Evolutionary conservation across 2,888 invertebrate species (phyloP), one percentile per base, ranked within the genome.

Genomic region (Patella ulyssiponensis): DNA sequence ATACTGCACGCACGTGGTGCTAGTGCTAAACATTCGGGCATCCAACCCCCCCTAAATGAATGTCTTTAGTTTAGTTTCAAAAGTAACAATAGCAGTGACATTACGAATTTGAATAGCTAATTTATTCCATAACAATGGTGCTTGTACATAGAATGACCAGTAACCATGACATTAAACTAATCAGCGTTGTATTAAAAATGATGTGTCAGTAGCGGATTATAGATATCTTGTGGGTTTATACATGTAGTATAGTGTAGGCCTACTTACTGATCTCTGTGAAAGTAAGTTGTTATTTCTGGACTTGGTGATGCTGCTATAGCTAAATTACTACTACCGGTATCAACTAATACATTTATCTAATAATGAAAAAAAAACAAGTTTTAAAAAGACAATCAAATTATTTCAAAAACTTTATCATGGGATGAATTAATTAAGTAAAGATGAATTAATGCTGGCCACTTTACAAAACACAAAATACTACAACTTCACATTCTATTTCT

Each of bases 281-380:
- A 92, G 80, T 86, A 91, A 56, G 81, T 85, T 88, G 91, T 91
- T 79, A 93, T 92, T 74, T 93, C 92, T 78, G 91, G 90, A 78
- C 93, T 89, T n/a, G 93, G 89, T 78, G 92, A 92, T 5, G 93
- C 93, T 71, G 94, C 94, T 73, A 94, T 91, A 0, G 94, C 94
- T 87, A 94, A 92, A 82, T 94, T 94, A 84, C 94, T 93, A 86
- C 94, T 94, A 0, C 94, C 94, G n/a, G 94, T 94, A 82, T 94
- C 94, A 27, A 94, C 92, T 79, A 94, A 85, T 0, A 94, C 92
- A 90, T 93, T 93, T 3, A 94, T 88, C 94, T 94, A 92, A 58
- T 93, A 93, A 44, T 9, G 44, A 44, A 44, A 44, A 1, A 1
- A 44, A 44, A 44, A 44, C 9, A 44, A 7, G 9, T 7, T 9